Evolutionary conservation across 2,888 invertebrate species (phyloP).

Genomic region (Leptothorax acervorum): DNA sequence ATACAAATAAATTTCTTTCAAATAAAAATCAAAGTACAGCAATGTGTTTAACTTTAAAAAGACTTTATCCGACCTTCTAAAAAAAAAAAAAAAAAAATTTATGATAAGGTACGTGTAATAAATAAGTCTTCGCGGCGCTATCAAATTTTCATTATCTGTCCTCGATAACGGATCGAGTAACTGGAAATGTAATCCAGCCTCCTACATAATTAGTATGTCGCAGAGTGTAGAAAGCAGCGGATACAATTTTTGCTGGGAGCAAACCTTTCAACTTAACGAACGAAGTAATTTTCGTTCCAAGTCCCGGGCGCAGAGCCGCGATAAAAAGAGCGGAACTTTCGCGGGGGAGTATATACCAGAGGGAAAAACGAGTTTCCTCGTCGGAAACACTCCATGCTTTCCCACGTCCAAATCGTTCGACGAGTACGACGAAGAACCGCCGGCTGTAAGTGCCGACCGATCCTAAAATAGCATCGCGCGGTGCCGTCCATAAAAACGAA

Average conservation of each 20-base stretch:
- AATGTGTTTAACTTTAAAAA: neutral
- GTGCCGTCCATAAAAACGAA: slow-evolving; percentile 54
- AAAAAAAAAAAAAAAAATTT: neutral
- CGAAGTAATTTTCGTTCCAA: slow-evolving; percentile 67
- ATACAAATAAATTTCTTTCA: neutral
- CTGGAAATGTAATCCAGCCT: slow-evolving; percentile 10
- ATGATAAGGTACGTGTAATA: neutral
- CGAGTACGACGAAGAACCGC: slow-evolving; percentile 62
- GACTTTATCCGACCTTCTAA: neutral
- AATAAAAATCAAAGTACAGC: neutral
- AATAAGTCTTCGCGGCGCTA: neutral
- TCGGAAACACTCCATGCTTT: slow-evolving; percentile 71
- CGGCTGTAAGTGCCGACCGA: slow-evolving; percentile 56
- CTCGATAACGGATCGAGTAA: slow-evolving; percentile 12
- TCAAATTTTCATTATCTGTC: slow-evolving; percentile 32
- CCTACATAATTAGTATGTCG: slow-evolving; percentile 45
- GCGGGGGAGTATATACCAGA: slow-evolving; percentile 62
- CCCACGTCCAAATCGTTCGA: slow-evolving; percentile 70
- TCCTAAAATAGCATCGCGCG: slow-evolving; percentile 48
- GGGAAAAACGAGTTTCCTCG: slow-evolving; percentile 66
- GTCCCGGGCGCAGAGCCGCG: slow-evolving; percentile 41
- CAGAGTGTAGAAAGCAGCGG: slow-evolving; percentile 4
- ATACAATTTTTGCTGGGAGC: slow-evolving; percentile 61
- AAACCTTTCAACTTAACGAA: slow-evolving; percentile 72
- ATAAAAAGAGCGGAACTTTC: slow-evolving; percentile 69